Conservation (phyloP, 2,113 vertebrate species). For the Chionodraco myersi region DNA sequence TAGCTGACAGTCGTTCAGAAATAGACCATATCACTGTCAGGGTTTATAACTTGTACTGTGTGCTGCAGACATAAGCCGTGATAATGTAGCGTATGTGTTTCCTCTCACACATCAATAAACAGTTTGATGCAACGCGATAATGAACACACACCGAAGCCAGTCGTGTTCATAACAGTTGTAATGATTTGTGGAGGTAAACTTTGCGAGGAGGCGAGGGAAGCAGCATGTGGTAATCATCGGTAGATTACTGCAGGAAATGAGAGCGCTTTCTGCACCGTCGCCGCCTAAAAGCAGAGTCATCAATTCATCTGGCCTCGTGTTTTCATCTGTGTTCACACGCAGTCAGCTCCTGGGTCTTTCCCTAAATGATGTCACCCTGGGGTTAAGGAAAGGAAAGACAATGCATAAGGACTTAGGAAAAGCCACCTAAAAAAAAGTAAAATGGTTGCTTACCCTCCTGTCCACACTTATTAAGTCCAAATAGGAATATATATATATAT, state of each 20-base stretch:
- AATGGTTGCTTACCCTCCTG: too few species aligned
- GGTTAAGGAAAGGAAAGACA: too few species aligned
- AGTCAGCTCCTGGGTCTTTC: neutral
- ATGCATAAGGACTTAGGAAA: too few species aligned
- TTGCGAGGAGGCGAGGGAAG: conserved; percentile 27
- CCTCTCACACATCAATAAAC: neutral
- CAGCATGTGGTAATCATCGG: conserved; percentile 23
- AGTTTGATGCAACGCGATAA: neutral
- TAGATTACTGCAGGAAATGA: conserved; percentile 39
- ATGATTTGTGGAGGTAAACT: conserved; percentile 39
- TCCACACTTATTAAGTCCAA: too few species aligned
- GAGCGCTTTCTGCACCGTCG: conserved; percentile 12
- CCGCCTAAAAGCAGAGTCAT: conserved; percentile 35
- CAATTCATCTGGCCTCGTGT: conserved; percentile 14
- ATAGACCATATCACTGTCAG: neutral
- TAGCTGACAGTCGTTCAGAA: neutral
- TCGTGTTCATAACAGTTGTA: neutral
- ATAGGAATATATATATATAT: too few species aligned
- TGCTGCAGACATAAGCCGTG: neutral
- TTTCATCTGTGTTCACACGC: conserved; percentile 22
- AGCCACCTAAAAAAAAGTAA: too few species aligned
- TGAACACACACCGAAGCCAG: neutral
- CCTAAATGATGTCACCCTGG: too few species aligned
- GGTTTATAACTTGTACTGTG: neutral
- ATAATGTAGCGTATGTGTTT: neutral